Conservation (phyloP, 2,113 vertebrate species). For the Tamias sibiricus region DNA sequence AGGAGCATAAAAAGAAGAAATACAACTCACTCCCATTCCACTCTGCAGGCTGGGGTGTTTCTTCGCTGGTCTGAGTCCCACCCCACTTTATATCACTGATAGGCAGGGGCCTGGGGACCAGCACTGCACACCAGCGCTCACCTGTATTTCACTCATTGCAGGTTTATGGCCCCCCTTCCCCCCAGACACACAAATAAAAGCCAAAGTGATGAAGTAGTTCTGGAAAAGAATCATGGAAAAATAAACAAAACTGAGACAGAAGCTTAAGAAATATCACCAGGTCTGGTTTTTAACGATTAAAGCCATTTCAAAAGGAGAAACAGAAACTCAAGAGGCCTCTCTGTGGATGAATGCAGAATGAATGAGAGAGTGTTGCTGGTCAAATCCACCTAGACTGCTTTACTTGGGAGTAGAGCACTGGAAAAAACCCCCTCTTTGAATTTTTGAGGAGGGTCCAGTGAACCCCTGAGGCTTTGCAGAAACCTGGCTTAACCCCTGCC, state of each 20-base stretch:
- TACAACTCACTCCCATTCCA: background rate
- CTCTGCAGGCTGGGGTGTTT: background rate
- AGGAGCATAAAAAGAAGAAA: slow-evolving; percentile 34
- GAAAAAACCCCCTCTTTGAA: background rate
- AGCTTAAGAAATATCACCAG: slow-evolving; percentile 38
- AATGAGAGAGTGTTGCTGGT: background rate
- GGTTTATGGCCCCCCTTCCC: background rate
- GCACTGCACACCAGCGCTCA: background rate
- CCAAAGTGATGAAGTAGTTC: background rate
- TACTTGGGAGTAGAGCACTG: background rate
- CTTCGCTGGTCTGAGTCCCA: background rate
- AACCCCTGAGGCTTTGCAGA: background rate
- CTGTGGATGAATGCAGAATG: background rate
- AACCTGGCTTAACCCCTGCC: background rate
- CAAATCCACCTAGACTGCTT: background rate
- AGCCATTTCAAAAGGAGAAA: slow-evolving; percentile 30
- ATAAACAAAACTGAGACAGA: slow-evolving; percentile 41
- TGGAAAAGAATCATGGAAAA: slow-evolving; percentile 46
- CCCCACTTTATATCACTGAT: background rate
- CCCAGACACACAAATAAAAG: background rate
- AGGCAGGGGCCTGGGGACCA: background rate
- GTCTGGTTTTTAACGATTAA: slow-evolving; percentile 18
- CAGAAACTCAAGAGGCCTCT: background rate
- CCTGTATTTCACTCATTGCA: background rate
- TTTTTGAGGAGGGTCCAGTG: background rate